Evolutionary conservation across 2,888 invertebrate species (phyloP), one percentile per base, ranked within the genome.

Genomic region (Cataglyphis altisquamis): DNA sequence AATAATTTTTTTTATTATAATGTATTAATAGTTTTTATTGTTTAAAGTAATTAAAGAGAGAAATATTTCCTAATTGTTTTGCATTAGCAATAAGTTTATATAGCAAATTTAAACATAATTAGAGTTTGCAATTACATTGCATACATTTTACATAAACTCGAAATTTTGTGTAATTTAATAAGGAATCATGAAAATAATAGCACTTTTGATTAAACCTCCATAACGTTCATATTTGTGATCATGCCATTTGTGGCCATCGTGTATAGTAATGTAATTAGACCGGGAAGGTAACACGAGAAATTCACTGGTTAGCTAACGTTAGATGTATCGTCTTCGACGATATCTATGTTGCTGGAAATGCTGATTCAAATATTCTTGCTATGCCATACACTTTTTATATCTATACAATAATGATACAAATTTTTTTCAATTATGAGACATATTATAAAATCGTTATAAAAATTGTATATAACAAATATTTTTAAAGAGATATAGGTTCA

Each of bases 251-350:
- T 82, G 62, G 77, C 62, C 52, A 36, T 18, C 55, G 39, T 55
- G 62, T 67, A 25, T 77, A 45, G 25, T 32, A 73, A 63, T 84
- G 74, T 84, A 88, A 88, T 88, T 88, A 88, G 70, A 77, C 57
- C 57, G 25, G 36, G 15, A 39, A 39, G 75, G 60, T 75, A 74
- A 75, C 45, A 63, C 6, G 18, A 75, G 32, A 75, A 75, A 48
- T 75, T 75, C 32, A 48, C 10, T 75, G 66, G 32, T 75, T 64
- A n/a, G 60, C 25, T 60, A 64, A 64, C 29, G 18, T 74, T 45
- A 32, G 74, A 75, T n/a, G 21, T 3, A 2, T 10, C 45, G 9
- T 45, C 29, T 4, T 9, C 63, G 15, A 15, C 21, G 2, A 29
- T 12, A 64, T 75, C 5, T 74, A 64, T 45, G 21, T 75, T 10